Base-by-base conservation (phyloP, 2,888 invertebrate species). In the Ceramica pisi region DNA sequence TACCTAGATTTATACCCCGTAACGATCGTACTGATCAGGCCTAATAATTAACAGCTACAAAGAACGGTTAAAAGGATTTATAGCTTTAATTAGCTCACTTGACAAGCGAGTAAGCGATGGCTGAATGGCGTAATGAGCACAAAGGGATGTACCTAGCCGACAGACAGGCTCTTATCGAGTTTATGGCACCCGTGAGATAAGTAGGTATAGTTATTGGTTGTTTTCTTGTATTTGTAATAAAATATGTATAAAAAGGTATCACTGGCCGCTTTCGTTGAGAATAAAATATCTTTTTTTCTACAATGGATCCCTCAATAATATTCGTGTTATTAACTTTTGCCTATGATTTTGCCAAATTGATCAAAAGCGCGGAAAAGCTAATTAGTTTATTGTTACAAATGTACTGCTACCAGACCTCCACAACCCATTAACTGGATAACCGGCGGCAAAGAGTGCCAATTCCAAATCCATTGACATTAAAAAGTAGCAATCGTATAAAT, bases 51-150 rank as follows among this genome's bases (percentile, higher is more conserved):
- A 60, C 41, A 67, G 55, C 61, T 51, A 61, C 69, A 76, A 61
- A 76, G 38, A 46, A 61, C 21, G 14, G 53, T 38, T 48, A 35
- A 61, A 68, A 1, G 35, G 21, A 68, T 76, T 60, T 69, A 76
- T 61, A 69, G 55, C 56, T 61, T 69, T 76, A 69, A 74, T 76
- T 69, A 74, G 48, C 56, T 38, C 61, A 48, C 61, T 61, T 61
- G 76, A 69, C 76, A 74, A 76, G 35, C 48, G 44, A 50, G 21
- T 41, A 59, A 60, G 68, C 23, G 48, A 74, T 50, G 68, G 69
- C 26, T 26, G 44, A 68, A 23, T 50, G 61, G 44, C 21, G 44
- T 74, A 68, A 74, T 74, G 61, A 61, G 55, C 16, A 48, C 55
- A 60, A 61, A 76, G 48, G 44, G 50, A 75, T 68, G 19, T 21